Conservation (phyloP, 1,140 invertebrate species). For the Calosoma granatense region DNA sequence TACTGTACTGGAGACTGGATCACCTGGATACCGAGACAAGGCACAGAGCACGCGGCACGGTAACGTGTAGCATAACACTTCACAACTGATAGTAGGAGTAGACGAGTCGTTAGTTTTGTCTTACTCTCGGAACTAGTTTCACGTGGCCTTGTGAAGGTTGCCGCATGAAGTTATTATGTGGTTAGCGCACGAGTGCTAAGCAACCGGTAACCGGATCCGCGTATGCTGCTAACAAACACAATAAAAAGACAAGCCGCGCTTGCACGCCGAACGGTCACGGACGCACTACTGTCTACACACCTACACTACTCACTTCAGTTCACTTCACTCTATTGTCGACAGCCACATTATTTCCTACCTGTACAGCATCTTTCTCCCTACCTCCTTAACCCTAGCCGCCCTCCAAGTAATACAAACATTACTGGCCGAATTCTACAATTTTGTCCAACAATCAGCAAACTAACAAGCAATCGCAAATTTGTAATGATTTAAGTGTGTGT, state of each 20-base stretch:
- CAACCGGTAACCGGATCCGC: neutral
- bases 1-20: neutral
- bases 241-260: neutral
- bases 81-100: neutral
- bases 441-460: too few species aligned
- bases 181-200: conserved; percentile 1
- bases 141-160: conserved; percentile 4
- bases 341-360: too few species aligned
- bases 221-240: neutral
- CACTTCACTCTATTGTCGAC: too few species aligned
- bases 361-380: too few species aligned
- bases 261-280: neutral
- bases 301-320: too few species aligned
- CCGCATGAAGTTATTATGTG: neutral
- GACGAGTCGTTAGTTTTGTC: conserved; percentile 7
- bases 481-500: too few species aligned
- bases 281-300: neutral
- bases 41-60: neutral
- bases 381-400: too few species aligned
- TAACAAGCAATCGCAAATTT: too few species aligned
- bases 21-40: neutral
- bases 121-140: conserved; percentile 6
- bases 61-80: too few species aligned
- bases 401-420: too few species aligned
- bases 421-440: too few species aligned